Conservation (phyloP, 2,113 vertebrate genomes). For the Bos javanicus region DNA sequence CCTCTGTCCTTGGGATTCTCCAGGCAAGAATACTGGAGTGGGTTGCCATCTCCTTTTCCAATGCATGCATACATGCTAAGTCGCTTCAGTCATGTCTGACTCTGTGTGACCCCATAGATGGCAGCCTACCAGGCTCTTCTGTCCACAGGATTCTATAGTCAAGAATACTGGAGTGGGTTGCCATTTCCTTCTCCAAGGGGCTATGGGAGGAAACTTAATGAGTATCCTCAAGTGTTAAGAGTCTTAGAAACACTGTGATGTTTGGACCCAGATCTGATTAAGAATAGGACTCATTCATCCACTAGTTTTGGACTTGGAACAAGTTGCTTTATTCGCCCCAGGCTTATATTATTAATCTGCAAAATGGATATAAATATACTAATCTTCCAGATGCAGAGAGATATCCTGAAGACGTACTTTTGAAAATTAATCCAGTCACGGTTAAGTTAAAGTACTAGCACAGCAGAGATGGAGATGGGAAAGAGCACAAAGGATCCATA, state of each 20-base stretch:
- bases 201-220: not conserved
- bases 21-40: too few species aligned
- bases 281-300: not conserved
- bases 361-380: not conserved
- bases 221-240: not conserved
- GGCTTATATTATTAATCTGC: not conserved
- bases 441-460: not conserved
- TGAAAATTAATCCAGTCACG: not conserved
- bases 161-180: not conserved
- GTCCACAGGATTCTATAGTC: not conserved
- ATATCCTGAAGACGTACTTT: not conserved
- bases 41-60: too few species aligned
- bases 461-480: not conserved
- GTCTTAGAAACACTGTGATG: not conserved
- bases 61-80: not conserved
- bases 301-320: not conserved
- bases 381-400: not conserved
- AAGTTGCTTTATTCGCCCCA: not conserved
- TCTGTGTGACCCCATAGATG: fast-evolving
- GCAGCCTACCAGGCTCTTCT: not conserved
- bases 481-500: not conserved
- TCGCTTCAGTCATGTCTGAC: not conserved
- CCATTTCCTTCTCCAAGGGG: not conserved
- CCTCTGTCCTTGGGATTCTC: too few species aligned
- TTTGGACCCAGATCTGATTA: not conserved